These are phyloP conservation scores for Enteromius argenteus DNA, from an alignment of 2,797 vertebrate genomes.

Conservation along the genomic window DNA sequence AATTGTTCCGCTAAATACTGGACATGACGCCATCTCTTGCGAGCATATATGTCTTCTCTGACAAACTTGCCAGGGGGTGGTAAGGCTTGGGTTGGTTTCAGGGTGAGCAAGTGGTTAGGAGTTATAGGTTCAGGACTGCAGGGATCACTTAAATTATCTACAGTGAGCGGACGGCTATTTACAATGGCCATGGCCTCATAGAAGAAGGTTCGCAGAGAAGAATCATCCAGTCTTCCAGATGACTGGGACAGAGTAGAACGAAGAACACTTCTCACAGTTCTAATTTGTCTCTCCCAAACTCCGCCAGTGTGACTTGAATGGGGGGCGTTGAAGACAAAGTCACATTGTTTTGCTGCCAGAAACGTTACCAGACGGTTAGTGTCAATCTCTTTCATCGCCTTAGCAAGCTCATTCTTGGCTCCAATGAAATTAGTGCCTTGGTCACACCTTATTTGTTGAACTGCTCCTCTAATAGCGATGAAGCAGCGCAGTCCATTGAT, in stretches of 20 bases:
- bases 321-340: not conserved
- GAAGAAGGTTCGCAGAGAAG: not conserved
- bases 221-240: not conserved
- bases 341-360: not conserved
- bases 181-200: not conserved
- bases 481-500: constrained; percentile 29
- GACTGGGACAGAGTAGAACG: not conserved
- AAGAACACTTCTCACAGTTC: not conserved
- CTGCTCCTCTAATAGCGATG: constrained; percentile 21
- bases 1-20: not conserved
- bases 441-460: constrained; percentile 9
- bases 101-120: constrained; percentile 13
- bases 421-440: constrained; percentile 29
- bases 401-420: constrained; percentile 5
- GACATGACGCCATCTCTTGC: not conserved
- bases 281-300: not conserved
- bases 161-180: not conserved
- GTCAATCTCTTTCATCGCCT: constrained; percentile 9
- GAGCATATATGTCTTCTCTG: not conserved
- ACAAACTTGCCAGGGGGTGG: not conserved
- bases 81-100: not conserved
- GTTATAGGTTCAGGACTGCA: not conserved
- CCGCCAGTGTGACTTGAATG: not conserved
- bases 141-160: constrained; percentile 4
- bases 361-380: not conserved